Evolutionary conservation across 2,113 vertebrate species (phyloP).

Genomic region (Benitochromis conjunctus): DNA sequence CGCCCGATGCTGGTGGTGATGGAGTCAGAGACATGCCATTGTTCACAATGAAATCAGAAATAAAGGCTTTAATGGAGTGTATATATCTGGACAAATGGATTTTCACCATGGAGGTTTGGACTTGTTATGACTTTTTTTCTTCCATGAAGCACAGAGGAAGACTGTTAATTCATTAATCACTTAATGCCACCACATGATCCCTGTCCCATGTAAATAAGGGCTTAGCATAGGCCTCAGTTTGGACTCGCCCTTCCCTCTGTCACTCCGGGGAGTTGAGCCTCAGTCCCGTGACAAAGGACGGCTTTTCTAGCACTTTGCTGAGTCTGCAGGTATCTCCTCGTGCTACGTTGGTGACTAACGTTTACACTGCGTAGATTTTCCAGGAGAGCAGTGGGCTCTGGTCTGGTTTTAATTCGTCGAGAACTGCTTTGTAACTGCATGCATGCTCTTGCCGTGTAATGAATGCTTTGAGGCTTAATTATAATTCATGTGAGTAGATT

Average conservation of each 20-base stretch:
- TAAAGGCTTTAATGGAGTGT: neutral
- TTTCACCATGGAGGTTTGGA: neutral
- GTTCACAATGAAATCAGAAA: neutral
- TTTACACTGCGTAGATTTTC: neutral
- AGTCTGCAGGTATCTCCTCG: neutral
- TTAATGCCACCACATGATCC: neutral
- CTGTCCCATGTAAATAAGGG: neutral
- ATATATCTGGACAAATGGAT: neutral
- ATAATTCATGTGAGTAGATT: neutral
- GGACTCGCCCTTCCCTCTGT: neutral
- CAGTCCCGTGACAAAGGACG: neutral
- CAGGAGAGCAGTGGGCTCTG: neutral
- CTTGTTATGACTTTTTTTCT: neutral
- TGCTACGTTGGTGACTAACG: neutral
- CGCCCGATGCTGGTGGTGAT: neutral
- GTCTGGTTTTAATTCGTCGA: neutral
- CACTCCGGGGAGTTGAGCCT: neutral
- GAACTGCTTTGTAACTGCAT: neutral
- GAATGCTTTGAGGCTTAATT: neutral
- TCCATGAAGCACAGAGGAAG: neutral
- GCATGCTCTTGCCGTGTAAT: neutral
- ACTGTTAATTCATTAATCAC: neutral
- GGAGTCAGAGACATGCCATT: neutral
- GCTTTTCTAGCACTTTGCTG: constrained; percentile 1
- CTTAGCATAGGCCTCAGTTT: neutral